Percentiles rank a stretch among this genome's conserved stretches.
Conservation (phyloP, 2,888 invertebrate species). For the Morpho helenor region DNA sequence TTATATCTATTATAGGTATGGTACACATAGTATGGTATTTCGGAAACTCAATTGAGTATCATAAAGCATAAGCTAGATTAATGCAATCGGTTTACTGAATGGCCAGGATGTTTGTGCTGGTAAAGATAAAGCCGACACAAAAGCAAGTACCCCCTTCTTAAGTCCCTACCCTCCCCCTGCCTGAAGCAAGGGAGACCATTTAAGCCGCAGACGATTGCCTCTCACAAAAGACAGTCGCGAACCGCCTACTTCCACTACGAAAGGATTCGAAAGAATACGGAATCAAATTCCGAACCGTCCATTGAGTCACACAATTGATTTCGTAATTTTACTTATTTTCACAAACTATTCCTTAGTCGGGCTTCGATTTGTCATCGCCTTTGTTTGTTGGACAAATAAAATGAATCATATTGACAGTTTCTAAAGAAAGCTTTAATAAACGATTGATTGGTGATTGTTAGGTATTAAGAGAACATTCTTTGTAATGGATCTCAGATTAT, state of each 20-base stretch:
- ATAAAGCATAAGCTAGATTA: slow-evolving; percentile 33
- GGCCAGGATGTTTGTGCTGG: slow-evolving; percentile 48
- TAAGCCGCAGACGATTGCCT: slow-evolving; percentile 65
- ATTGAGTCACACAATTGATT: slow-evolving; percentile 62
- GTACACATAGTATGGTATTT: background rate
- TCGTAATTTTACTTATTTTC: slow-evolving; percentile 53
- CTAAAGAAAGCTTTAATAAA: slow-evolving; percentile 8
- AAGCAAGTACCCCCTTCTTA: slow-evolving; percentile 45
- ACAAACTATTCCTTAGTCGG: slow-evolving; percentile 38
- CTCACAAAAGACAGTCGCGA: slow-evolving; percentile 56
- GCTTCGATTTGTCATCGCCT: slow-evolving; percentile 30
- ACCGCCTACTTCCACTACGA: slow-evolving; percentile 43
- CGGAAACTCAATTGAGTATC: background rate
- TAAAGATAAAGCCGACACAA: slow-evolving; percentile 61
- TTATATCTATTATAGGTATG: too few relatives aligned
- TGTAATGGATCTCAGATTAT: background rate
- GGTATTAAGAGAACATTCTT: background rate
- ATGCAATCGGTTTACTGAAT: slow-evolving; percentile 54
- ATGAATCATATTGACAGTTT: slow-evolving; percentile 7
- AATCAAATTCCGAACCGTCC: slow-evolving; percentile 57
- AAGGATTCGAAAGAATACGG: slow-evolving; percentile 62
- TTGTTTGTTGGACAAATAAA: slow-evolving; percentile 17
- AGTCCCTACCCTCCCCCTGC: slow-evolving; percentile 27
- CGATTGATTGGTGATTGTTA: slow-evolving; percentile 5
- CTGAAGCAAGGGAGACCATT: slow-evolving; percentile 45